phyloP scores from a whole-genome alignment of 2,113 vertebrate genomes.

The Melanerpes aurifrons region DNA sequence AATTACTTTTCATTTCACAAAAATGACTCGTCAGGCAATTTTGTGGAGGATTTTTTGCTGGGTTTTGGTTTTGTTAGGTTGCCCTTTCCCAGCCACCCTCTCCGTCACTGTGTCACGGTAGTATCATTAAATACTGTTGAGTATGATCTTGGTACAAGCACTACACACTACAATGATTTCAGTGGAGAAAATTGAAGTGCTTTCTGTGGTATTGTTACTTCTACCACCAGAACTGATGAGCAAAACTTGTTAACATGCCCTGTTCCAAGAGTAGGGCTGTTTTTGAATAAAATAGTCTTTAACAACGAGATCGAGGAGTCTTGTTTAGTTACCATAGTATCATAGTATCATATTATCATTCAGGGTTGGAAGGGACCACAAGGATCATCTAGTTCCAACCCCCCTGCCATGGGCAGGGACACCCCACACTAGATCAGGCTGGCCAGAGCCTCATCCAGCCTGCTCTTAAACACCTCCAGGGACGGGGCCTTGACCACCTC shows the following conservation, averaged over 20 bases:
- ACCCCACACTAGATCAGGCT: no score
- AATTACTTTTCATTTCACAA: slow-evolving; percentile 56
- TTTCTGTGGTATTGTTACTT: neutral
- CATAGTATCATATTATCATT: no score
- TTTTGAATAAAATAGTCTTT: neutral
- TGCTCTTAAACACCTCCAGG: no score
- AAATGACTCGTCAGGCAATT: slow-evolving; percentile 23
- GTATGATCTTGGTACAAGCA: neutral
- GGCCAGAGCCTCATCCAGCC: no score
- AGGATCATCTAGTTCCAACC: no score
- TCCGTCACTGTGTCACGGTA: neutral
- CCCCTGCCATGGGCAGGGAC: no score
- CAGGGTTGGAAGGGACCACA: no score
- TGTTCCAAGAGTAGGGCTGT: neutral
- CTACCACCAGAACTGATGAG: neutral
- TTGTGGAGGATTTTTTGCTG: neutral
- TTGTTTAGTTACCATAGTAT: no score
- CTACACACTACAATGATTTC: neutral
- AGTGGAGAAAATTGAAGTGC: neutral
- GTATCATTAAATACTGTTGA: neutral
- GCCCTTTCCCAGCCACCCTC: neutral
- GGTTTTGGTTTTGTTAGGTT: neutral
- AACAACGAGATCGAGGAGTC: neutral
- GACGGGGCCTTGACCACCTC: no score
- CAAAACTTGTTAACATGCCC: neutral